phyloP scores from a whole-genome alignment of 2,888 invertebrate species.

The Ennomos erosarius region DNA sequence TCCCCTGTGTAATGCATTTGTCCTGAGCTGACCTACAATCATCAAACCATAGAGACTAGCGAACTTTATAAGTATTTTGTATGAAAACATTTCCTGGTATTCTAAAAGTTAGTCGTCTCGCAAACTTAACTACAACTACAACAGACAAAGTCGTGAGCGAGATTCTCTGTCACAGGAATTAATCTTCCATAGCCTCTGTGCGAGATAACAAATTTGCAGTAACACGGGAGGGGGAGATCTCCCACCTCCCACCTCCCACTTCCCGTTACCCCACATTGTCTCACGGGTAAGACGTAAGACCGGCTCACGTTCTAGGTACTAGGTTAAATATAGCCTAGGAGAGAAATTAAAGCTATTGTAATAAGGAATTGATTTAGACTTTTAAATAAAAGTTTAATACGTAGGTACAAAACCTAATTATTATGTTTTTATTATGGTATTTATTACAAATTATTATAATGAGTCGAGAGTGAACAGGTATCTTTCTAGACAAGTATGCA shows the following conservation, averaged over 20 bases:
- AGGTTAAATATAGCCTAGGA: constrained; percentile 9
- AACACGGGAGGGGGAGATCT: constrained; percentile 17
- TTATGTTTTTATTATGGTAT: no score
- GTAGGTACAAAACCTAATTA: no score
- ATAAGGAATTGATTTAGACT: no score
- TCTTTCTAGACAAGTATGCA: no score
- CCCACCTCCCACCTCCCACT: constrained; percentile 17
- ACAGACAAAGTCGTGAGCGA: constrained; percentile 28
- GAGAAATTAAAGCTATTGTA: not conserved
- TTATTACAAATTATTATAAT: no score
- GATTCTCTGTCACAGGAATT: constrained; percentile 55
- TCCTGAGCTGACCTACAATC: no score
- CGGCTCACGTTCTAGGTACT: constrained; percentile 15
- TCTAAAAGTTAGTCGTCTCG: not conserved
- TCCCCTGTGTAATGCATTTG: no score
- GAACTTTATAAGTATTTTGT: no score
- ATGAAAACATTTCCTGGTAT: not conserved
- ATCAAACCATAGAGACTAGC: no score
- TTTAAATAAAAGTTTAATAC: no score
- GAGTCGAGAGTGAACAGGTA: no score
- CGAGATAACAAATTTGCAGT: constrained; percentile 65
- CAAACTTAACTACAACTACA: constrained; percentile 3
- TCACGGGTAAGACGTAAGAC: constrained; percentile 29
- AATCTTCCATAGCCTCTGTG: constrained; percentile 62
- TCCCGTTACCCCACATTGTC: constrained; percentile 29